Percentiles rank a stretch among this genome's conserved stretches.
Evolutionary conservation across 2,888 invertebrate species (phyloP).

Genomic region (Tipula vernalis): DNA sequence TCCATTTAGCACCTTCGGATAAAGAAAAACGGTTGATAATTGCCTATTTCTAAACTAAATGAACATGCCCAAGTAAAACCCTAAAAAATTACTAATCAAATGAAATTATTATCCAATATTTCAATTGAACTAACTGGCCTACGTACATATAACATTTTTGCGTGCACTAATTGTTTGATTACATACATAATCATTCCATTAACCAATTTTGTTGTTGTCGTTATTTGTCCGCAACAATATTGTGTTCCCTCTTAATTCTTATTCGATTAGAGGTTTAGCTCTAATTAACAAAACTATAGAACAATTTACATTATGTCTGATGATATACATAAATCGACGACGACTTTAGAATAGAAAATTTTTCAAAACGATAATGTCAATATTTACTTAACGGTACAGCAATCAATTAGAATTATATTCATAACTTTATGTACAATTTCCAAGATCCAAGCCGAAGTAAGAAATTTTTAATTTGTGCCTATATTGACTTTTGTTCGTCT

Average conservation of each 20-base stretch:
- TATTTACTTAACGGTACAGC: neutral
- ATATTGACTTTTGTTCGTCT: neutral
- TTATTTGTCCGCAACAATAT: neutral
- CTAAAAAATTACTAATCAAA: too few species aligned
- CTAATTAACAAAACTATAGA: neutral
- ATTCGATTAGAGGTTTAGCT: neutral
- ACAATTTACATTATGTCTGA: neutral
- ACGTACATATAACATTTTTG: neutral
- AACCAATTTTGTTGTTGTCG: neutral
- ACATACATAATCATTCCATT: neutral
- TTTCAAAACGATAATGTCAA: neutral
- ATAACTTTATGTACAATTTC: neutral
- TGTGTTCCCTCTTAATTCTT: neutral
- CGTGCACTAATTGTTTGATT: neutral
- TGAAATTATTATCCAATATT: too few species aligned
- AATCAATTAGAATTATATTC: neutral
- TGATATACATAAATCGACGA: neutral
- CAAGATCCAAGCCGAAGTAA: neutral
- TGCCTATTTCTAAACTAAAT: too few species aligned
- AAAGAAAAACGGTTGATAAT: too few species aligned
- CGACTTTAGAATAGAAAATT: neutral
- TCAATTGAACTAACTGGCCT: neutral
- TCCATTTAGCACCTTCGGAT: too few species aligned
- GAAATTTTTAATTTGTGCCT: neutral
- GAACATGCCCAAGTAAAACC: too few species aligned